These are phyloP conservation scores for Megalops atlanticus DNA, from an alignment of 2,113 vertebrate genomes.

Conservation along the genomic window DNA sequence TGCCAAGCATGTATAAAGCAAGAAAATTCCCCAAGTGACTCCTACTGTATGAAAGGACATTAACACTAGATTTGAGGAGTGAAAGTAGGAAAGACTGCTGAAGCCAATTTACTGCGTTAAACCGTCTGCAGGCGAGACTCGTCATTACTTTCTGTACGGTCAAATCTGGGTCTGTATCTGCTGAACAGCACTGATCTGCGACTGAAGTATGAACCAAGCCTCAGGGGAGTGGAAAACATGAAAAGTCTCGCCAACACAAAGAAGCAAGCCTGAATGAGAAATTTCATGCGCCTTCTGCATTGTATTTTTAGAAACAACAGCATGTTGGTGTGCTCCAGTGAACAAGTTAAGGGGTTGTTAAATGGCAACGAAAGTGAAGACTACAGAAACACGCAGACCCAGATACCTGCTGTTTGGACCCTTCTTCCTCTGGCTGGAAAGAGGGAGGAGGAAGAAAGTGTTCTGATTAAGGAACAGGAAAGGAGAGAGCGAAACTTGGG, in stretches of 20 bases:
- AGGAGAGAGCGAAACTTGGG: background rate
- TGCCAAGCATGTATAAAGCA: background rate
- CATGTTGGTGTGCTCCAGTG: background rate
- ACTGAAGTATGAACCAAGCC: background rate
- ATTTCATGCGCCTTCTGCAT: background rate
- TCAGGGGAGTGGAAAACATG: background rate
- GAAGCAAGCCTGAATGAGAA: background rate
- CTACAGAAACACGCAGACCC: slow-evolving; percentile 5
- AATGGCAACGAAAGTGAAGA: background rate
- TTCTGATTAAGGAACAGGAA: slow-evolving; percentile 23
- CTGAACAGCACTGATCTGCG: no score
- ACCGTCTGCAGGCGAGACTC: background rate
- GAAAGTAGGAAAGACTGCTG: background rate
- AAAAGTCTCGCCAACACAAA: background rate
- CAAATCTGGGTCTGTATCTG: no score
- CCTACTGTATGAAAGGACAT: background rate
- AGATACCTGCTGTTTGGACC: slow-evolving; percentile 63
- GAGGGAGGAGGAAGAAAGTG: slow-evolving; percentile 42
- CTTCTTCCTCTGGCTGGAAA: slow-evolving; percentile 64
- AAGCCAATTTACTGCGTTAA: background rate
- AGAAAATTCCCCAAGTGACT: background rate
- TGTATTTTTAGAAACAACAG: background rate
- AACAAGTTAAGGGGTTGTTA: background rate
- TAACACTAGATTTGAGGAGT: background rate
- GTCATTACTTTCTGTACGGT: background rate